Evolutionary conservation across 2,888 invertebrate species (phyloP).

Genomic region (Aphidius colemani): DNA sequence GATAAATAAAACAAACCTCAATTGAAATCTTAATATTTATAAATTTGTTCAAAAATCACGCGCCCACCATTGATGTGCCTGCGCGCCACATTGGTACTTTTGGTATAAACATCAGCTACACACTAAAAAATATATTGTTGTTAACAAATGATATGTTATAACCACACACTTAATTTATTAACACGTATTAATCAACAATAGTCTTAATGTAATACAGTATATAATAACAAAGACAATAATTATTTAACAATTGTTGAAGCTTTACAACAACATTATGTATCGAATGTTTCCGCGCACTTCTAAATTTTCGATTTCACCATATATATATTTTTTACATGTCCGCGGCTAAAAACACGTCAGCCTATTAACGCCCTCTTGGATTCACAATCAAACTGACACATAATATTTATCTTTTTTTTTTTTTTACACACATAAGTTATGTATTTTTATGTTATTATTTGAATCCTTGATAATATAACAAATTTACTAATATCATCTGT

Average conservation of each 20-base stretch:
- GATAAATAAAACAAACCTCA: constrained; percentile 32
- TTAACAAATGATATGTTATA: too few species aligned
- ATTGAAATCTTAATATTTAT: constrained; percentile 41
- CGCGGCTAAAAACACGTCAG: constrained; percentile 52
- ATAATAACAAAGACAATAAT: too few species aligned
- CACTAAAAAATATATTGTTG: not conserved
- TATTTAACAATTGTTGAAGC: too few species aligned
- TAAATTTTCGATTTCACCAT: constrained; percentile 52
- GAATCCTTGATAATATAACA: too few species aligned
- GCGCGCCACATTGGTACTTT: constrained; percentile 45
- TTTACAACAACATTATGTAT: too few species aligned
- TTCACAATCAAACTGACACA: constrained; percentile 39
- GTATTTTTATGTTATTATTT: too few species aligned
- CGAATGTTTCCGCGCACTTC: constrained; percentile 48
- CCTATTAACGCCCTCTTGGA: constrained; percentile 40
- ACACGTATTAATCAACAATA: too few species aligned
- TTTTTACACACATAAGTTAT: not conserved
- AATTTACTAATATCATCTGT: too few species aligned
- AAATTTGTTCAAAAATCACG: constrained; percentile 63
- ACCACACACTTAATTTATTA: too few species aligned
- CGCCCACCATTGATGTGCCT: constrained; percentile 62
- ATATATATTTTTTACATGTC: constrained; percentile 44
- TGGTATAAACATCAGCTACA: constrained; percentile 51
- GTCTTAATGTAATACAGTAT: too few species aligned
- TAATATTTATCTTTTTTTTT: not conserved